Evolutionary conservation across 2,797 vertebrate genomes (phyloP).

Genomic region (Graptemys geographica): DNA sequence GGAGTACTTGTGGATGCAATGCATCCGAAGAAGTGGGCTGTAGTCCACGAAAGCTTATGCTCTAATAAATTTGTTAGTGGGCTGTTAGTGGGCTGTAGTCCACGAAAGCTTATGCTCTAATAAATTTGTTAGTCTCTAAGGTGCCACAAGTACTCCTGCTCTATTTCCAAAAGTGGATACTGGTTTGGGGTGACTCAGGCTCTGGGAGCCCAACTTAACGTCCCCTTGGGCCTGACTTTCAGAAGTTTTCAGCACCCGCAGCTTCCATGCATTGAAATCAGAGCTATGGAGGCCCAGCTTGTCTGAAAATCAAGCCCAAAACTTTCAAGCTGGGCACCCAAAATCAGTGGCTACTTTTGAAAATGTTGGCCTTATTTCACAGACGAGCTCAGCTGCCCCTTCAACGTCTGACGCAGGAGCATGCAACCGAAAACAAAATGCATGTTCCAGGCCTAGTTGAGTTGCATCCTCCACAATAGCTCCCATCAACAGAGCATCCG

Average conservation of each 20-base stretch:
- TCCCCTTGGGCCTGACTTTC: not conserved
- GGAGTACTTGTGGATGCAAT: no score
- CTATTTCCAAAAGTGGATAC: fast-evolving
- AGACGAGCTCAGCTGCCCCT: not conserved
- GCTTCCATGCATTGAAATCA: not conserved
- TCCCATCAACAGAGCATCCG: not conserved
- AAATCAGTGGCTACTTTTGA: not conserved
- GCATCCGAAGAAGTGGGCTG: no score
- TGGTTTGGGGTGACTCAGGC: not conserved
- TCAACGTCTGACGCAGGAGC: not conserved
- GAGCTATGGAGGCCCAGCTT: not conserved
- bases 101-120: no score
- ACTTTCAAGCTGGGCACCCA: not conserved
- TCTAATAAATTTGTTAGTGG: no score
- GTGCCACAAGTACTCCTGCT: no score
- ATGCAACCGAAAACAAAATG: not conserved
- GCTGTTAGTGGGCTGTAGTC: no score
- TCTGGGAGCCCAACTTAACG: not conserved
- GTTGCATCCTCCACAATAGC: not conserved
- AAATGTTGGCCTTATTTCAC: not conserved
- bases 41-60: no score
- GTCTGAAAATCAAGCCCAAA: not conserved
- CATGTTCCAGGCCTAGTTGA: not conserved
- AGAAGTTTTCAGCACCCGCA: not conserved
- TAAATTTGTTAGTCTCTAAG: no score